phyloP scores from a whole-genome alignment of 2,888 invertebrate genomes.

The Cyclophora punctaria region DNA sequence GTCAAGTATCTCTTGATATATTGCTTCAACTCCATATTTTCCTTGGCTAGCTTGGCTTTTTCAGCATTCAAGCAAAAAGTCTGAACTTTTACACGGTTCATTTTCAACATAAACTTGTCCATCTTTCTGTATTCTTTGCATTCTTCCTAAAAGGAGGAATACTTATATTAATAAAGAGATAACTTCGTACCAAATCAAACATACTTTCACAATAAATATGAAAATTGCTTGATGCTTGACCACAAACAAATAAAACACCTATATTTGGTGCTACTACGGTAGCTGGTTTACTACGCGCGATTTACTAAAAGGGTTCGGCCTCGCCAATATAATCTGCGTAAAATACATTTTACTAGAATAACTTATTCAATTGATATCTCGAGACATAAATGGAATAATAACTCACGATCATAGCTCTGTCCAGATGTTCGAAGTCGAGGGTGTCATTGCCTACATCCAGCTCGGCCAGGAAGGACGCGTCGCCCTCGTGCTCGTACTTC shows the following conservation, averaged over 20 bases:
- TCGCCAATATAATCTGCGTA: too few species aligned
- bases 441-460: constrained; percentile 27
- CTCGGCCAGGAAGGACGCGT: constrained; percentile 45
- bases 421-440: constrained; percentile 46
- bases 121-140: constrained; percentile 75
- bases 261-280: too few species aligned
- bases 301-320: not conserved
- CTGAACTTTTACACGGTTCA: constrained; percentile 59
- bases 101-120: constrained; percentile 80
- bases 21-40: constrained; percentile 78
- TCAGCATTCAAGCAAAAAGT: constrained; percentile 56
- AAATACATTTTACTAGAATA: too few species aligned
- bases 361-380: too few species aligned
- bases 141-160: constrained; percentile 41
- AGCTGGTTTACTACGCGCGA: not conserved
- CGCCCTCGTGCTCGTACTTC: constrained; percentile 78
- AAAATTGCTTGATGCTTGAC: too few species aligned
- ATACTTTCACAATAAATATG: too few species aligned
- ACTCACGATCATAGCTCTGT: constrained; percentile 57
- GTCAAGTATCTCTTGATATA: constrained; percentile 78
- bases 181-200: too few species aligned
- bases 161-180: too few species aligned
- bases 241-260: too few species aligned
- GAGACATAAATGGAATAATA: not conserved
- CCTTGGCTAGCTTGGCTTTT: constrained; percentile 62